Base-by-base conservation (phyloP, 2,113 vertebrate species). In the Nothobranchius furzeri region DNA sequence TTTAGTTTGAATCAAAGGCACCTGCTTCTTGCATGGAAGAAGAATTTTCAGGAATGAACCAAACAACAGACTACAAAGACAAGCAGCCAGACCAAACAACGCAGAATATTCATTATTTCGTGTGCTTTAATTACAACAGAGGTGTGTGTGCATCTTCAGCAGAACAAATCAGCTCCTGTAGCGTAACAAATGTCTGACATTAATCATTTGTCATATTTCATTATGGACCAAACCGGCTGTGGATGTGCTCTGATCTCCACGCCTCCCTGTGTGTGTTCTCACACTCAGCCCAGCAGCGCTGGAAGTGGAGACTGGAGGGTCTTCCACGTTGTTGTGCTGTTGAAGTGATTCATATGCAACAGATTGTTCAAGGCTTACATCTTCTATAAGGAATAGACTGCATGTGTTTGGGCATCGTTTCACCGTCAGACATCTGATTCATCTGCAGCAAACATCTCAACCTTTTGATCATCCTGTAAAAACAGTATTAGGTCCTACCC, bases 91-190 rank as follows among this genome's bases (percentile, higher is more conserved):
- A 60, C 76, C 62, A 85, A 81, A 80, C 75, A 76, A 85, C 72
- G 66, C 78, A 70, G 79, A 69, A 84, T 78, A 89, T 87, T 89
- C 85, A 90, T 92, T 90, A 90, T 84, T 79, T 86, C 62, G 66
- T 83, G 78, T 83, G 81, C 91, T 90, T 90, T 77, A 88, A 85
- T 92, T 91, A 89, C 64, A 88, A 90, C 87, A 46, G 60, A 37
- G 66, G 75, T 9, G 72, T 77, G 77, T 83, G 43, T 70, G 66
- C 73, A 15, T 85, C 76, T 73, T 55, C 69, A 79, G 59, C 47
- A 70, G 85, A 91, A 88, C 81, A 85, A 88, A 92, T 91, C 78
- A 84, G 76, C 84, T 84, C 71, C 68, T 54, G 78, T 78, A 73
- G 78, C 73, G 85, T 77, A 86, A 89, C 86, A 83, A 91, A 88